phyloP scores from a whole-genome alignment of 1,140 invertebrate genomes.

The Aphaenogaster rudis region DNA sequence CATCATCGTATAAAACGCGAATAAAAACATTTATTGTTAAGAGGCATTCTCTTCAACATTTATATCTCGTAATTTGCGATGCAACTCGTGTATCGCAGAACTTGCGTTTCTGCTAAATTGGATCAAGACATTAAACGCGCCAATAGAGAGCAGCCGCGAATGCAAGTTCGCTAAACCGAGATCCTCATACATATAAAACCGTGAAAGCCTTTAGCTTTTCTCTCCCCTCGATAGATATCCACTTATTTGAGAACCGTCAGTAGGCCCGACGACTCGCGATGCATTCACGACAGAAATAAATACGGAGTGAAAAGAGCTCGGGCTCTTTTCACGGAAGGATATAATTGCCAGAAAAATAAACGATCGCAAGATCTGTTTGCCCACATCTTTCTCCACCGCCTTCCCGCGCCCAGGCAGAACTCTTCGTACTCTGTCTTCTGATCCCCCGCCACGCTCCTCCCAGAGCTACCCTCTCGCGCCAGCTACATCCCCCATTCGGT shows the following conservation, averaged over 20 bases:
- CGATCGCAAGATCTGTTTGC: constrained; percentile 84
- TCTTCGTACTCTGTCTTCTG: constrained; percentile 36
- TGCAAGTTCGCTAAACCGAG: constrained; percentile 12
- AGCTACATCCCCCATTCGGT: constrained; percentile 34
- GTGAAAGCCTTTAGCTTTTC: constrained; percentile 30
- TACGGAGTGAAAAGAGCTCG: constrained; percentile 80
- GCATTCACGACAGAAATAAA: constrained; percentile 83
- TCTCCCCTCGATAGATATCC: neutral
- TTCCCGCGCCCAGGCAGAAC: constrained; percentile 11
- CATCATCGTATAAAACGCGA: neutral
- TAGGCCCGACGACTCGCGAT: constrained; percentile 75
- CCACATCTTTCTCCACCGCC: constrained; percentile 67
- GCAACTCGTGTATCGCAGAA: neutral
- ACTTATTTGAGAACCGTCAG: constrained; percentile 73
- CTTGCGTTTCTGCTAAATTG: constrained; percentile 21
- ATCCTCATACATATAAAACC: constrained; percentile 8
- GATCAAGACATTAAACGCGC: constrained; percentile 17
- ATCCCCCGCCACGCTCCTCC: neutral
- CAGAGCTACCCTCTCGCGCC: constrained; percentile 6
- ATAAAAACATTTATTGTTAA: neutral
- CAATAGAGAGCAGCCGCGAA: constrained; percentile 6
- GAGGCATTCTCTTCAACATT: neutral
- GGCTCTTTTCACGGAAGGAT: constrained; percentile 83
- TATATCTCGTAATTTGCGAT: neutral
- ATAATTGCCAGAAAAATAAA: constrained; percentile 86